phyloP scores from a whole-genome alignment of 2,113 vertebrate species.

The Silurus meridionalis region DNA sequence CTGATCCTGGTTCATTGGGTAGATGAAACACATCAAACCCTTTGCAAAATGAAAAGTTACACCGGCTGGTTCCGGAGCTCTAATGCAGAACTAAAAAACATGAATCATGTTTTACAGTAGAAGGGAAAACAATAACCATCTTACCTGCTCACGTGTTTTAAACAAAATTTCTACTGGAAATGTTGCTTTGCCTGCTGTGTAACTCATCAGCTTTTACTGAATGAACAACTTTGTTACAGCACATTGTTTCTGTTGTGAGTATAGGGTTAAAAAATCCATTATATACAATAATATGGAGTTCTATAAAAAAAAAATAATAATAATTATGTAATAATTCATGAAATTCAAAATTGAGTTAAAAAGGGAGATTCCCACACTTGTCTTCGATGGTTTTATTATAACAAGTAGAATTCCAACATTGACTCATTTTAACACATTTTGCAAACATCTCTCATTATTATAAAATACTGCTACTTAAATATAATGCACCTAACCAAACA shows the following conservation, averaged over 20 bases:
- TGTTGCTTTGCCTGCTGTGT: neutral
- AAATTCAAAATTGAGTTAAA: neutral
- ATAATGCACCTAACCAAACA: no score
- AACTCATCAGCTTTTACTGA: neutral
- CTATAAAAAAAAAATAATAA: no score
- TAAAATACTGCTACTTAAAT: no score
- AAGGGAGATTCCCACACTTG: neutral
- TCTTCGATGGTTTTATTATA: neutral
- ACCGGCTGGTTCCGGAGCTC: neutral
- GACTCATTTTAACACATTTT: neutral
- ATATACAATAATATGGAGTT: neutral
- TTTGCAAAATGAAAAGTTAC: neutral
- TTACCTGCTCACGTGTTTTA: no score
- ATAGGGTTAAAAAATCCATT: neutral
- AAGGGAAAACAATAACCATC: neutral
- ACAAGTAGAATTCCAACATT: neutral
- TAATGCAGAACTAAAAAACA: neutral
- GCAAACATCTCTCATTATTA: no score
- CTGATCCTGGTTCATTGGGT: neutral
- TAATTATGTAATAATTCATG: neutral
- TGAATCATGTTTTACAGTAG: neutral
- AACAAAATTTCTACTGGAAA: neutral
- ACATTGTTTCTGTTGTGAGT: neutral
- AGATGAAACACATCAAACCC: neutral
- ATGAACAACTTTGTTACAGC: neutral